Percentiles rank a stretch among this genome's conserved stretches.
Conservation (phyloP, 2,113 vertebrate genomes). For the Dromiciops gliroides region DNA sequence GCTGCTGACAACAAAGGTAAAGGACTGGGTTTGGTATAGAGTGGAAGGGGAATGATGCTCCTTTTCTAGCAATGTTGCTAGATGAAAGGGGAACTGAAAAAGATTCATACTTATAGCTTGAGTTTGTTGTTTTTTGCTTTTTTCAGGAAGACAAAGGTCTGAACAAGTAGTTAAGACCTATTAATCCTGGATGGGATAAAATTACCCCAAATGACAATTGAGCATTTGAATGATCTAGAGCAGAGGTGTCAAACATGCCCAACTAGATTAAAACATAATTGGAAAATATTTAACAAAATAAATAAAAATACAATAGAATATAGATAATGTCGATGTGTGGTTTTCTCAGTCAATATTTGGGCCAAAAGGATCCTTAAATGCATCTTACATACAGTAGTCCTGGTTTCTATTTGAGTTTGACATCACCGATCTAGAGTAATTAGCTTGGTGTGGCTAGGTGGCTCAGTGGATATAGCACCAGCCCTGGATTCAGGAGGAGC, state of each 20-base stretch:
- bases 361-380: not conserved
- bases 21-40: not conserved
- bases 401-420: too few relatives aligned
- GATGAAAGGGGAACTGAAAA: not conserved
- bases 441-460: too few relatives aligned
- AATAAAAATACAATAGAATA: too few relatives aligned
- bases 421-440: too few relatives aligned
- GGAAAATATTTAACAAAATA: not conserved
- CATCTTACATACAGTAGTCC: too few relatives aligned
- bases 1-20: slow-evolving; percentile 98
- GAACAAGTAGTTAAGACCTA: not conserved
- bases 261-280: not conserved
- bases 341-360: not conserved
- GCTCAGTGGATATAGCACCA: too few relatives aligned
- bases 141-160: not conserved
- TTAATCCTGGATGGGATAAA: not conserved
- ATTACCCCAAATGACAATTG: not conserved
- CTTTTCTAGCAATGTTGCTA: not conserved
- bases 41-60: not conserved
- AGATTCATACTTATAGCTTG: not conserved
- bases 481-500: too few relatives aligned
- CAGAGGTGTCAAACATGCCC: not conserved
- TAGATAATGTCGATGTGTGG: too few relatives aligned
- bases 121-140: not conserved
- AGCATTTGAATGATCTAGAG: not conserved